phyloP scores from a whole-genome alignment of 1,140 invertebrate genomes.

The Coelopa frigida region DNA sequence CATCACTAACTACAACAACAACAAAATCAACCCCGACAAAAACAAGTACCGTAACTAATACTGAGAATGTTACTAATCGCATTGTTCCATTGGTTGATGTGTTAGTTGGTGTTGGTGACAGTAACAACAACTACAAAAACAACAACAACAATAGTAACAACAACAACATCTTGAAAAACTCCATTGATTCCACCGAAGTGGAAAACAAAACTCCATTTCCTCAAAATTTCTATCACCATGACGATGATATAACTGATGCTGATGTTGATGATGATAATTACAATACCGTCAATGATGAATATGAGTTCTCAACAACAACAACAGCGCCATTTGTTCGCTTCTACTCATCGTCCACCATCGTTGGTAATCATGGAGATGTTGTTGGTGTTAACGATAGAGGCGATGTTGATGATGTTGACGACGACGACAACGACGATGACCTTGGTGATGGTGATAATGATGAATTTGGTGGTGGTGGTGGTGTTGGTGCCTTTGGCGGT shows the following conservation, averaged over 20 bases:
- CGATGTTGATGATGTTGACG: conserved; percentile 4
- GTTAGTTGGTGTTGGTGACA: background rate
- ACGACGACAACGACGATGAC: background rate
- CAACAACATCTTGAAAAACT: background rate
- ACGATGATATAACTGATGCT: background rate
- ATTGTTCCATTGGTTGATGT: conserved; percentile 3
- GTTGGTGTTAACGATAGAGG: background rate
- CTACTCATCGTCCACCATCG: background rate
- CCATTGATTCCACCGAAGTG: background rate
- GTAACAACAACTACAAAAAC: too few species aligned
- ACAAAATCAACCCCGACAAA: too few species aligned
- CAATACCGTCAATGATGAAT: background rate
- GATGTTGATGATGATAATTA: conserved; percentile 1
- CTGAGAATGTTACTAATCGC: conserved; percentile 13
- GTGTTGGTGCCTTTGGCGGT: background rate
- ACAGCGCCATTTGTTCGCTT: too few species aligned
- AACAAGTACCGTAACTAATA: conserved; percentile 16
- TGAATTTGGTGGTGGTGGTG: background rate
- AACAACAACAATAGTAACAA: too few species aligned
- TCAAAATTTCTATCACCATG: background rate
- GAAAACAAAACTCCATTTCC: background rate
- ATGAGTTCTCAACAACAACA: too few species aligned
- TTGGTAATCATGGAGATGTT: background rate
- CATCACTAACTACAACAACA: too few species aligned
- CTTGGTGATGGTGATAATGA: background rate